Evolutionary conservation across 2,888 invertebrate genomes (phyloP).

Genomic region (Pasiphila rectangulata): DNA sequence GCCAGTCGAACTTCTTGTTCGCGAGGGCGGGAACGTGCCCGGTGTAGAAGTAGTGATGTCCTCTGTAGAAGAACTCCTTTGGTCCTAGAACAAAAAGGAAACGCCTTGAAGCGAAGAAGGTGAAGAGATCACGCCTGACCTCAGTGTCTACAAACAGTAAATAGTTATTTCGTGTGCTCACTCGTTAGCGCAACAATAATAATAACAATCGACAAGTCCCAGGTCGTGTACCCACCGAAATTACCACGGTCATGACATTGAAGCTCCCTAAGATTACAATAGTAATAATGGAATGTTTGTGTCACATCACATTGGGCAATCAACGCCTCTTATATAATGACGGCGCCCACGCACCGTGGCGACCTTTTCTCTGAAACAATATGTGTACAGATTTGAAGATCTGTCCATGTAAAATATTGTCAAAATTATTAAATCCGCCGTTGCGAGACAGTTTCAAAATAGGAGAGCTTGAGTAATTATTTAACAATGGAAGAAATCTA

Average conservation of each 20-base stretch:
- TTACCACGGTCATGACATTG: slow-evolving; percentile 72
- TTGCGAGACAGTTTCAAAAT: background rate
- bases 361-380: slow-evolving; percentile 49
- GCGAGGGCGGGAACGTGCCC: slow-evolving; percentile 89
- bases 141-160: slow-evolving; percentile 37
- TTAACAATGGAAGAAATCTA: background rate
- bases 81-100: slow-evolving; percentile 82
- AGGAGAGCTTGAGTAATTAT: background rate
- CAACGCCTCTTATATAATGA: slow-evolving; percentile 50
- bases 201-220: slow-evolving; percentile 33
- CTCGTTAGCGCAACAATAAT: slow-evolving; percentile 40
- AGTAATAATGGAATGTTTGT: slow-evolving; percentile 43
- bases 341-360: slow-evolving; percentile 35
- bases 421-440: slow-evolving; percentile 26
- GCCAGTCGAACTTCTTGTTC: slow-evolving; percentile 92
- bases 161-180: slow-evolving; percentile 30
- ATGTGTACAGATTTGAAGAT: slow-evolving; percentile 35
- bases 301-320: slow-evolving; percentile 45
- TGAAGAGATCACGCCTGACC: slow-evolving; percentile 35
- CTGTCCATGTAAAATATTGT: slow-evolving; percentile 35
- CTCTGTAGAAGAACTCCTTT: slow-evolving; percentile 93
- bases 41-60: slow-evolving; percentile 94
- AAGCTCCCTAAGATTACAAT: slow-evolving; percentile 50
- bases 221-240: slow-evolving; percentile 53
- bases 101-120: slow-evolving; percentile 26